Conservation (phyloP, 2,113 vertebrate genomes). For the Sitta europaea region DNA sequence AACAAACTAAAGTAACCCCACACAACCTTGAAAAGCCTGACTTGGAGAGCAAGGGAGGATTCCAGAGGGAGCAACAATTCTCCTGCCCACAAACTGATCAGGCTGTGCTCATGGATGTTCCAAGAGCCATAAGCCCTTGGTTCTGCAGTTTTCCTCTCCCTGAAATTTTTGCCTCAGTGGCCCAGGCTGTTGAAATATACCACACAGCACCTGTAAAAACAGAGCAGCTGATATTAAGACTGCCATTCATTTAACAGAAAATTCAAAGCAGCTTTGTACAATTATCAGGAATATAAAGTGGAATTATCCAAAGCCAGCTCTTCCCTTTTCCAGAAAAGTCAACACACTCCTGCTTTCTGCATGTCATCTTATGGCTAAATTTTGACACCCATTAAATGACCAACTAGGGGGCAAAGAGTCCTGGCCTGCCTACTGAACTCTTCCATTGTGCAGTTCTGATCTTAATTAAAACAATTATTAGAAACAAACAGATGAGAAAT, state of each 20-base stretch:
- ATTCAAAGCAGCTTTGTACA: background rate
- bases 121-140: background rate
- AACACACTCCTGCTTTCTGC: background rate
- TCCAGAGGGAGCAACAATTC: background rate
- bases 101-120: background rate
- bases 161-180: background rate
- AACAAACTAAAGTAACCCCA: background rate
- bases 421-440: background rate
- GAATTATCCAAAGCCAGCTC: background rate
- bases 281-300: background rate
- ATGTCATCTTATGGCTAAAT: background rate
- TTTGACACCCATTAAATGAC: background rate
- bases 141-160: background rate
- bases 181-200: background rate
- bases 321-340: background rate
- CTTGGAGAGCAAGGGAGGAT: background rate
- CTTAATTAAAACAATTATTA: background rate
- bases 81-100: background rate
- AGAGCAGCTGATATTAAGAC: background rate
- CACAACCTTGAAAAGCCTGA: background rate
- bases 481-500: background rate
- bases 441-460: background rate
- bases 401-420: background rate
- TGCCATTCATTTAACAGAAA: background rate
- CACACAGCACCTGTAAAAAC: background rate